Evolutionary conservation across 2,888 invertebrate genomes (phyloP).

Genomic region (Thereva unica): DNA sequence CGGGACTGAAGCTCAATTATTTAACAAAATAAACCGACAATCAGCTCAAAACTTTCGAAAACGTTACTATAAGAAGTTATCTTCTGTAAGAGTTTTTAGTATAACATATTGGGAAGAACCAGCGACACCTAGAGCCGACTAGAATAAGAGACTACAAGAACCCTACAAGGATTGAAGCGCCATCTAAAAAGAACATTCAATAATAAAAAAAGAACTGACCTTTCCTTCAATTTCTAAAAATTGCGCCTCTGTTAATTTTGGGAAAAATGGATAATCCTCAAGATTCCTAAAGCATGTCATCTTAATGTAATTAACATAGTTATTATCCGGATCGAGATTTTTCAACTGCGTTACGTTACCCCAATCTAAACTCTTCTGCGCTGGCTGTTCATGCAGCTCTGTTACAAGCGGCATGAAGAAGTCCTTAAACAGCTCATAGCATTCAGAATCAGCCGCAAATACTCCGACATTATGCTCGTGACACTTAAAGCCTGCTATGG

Average conservation of each 20-base stretch:
- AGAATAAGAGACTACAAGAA: no score
- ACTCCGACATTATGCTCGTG: conserved; percentile 66
- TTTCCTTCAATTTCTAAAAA: conserved; percentile 66
- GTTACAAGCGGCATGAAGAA: conserved; percentile 71
- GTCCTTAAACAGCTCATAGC: conserved; percentile 65
- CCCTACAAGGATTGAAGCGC: no score
- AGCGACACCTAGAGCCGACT: no score
- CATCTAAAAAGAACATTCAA: no score
- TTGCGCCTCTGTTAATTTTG: conserved; percentile 66
- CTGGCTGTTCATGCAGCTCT: conserved; percentile 65
- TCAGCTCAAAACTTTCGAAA: no score
- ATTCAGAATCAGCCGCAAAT: conserved; percentile 70
- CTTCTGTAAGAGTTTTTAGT: no score
- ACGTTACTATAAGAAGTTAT: no score
- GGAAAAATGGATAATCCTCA: conserved; percentile 67
- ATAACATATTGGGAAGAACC: no score
- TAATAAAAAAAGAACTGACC: conserved; percentile 47
- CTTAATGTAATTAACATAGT: conserved; percentile 68
- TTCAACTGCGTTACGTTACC: conserved; percentile 64
- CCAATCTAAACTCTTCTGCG: conserved; percentile 65
- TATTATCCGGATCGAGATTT: conserved; percentile 65
- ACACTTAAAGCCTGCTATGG: conserved; percentile 68
- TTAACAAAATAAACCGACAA: no score
- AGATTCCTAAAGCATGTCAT: conserved; percentile 67
- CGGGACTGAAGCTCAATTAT: no score